These are phyloP conservation scores for Cerastoderma edule DNA, from an alignment of 2,888 invertebrate genomes.

Conservation along the genomic window DNA sequence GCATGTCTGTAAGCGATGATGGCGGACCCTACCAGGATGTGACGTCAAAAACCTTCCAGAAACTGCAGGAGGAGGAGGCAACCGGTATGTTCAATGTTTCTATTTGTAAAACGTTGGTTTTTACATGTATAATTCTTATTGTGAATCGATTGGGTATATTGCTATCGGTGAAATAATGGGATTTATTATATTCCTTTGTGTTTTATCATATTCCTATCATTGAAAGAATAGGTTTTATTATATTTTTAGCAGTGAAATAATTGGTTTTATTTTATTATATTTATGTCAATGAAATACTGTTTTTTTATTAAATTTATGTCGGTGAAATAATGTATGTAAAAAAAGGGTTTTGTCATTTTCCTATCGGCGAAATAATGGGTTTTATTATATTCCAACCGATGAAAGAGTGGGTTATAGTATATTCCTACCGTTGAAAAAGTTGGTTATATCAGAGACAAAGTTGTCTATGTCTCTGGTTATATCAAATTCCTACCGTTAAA, in stretches of 20 bases:
- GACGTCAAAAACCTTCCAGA: constrained; percentile 81
- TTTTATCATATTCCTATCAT: no score
- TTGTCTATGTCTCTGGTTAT: no score
- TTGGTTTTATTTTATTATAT: not conserved
- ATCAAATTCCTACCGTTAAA: no score
- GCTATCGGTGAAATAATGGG: not conserved
- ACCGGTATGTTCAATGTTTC: constrained; percentile 45
- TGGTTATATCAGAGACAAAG: no score
- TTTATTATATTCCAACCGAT: no score
- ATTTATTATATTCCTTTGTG: not conserved
- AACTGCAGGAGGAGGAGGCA: constrained; percentile 76
- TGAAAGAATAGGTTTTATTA: not conserved
- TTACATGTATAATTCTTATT: not conserved
- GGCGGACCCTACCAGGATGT: constrained; percentile 80
- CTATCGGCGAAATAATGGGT: no score
- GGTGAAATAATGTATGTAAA: no score
- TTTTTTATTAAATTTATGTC: no score
- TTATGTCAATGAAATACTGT: no score
- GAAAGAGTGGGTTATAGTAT: no score
- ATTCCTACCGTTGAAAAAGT: no score
- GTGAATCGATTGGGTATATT: not conserved
- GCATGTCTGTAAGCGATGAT: constrained; percentile 56
- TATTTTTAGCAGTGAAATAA: not conserved
- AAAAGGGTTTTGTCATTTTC: no score
- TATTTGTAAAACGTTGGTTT: not conserved